Percentiles rank a stretch among this genome's conserved stretches.
Evolutionary conservation across 2,113 vertebrate genomes (phyloP).

Genomic region (Thamnaconus septentrionalis): DNA sequence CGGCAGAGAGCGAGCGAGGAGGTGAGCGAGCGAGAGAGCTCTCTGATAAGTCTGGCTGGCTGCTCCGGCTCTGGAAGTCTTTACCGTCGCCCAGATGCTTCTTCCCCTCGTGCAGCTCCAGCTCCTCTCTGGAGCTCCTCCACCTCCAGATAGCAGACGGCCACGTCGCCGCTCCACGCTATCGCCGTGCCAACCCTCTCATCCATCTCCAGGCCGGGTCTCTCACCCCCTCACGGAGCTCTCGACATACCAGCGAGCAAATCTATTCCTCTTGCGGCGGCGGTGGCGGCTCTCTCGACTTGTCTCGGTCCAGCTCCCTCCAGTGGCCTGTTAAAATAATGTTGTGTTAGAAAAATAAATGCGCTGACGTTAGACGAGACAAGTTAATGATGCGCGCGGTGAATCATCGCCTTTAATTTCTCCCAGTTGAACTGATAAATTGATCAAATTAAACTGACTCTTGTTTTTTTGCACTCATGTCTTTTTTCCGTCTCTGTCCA

Average conservation of each 20-base stretch:
- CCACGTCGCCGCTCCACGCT: constrained; percentile 42
- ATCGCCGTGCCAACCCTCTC: constrained; percentile 44
- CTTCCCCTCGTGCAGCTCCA: too few relatives aligned
- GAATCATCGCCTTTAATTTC: too few relatives aligned
- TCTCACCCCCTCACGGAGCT: constrained; percentile 6
- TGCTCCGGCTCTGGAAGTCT: constrained; percentile 21
- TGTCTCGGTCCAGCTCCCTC: constrained; percentile 21
- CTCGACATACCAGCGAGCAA: constrained; percentile 46
- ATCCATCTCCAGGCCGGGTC: constrained; percentile 25
- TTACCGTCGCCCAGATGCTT: too few relatives aligned
- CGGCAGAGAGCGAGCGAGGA: too few relatives aligned
- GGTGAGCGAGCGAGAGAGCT: too few relatives aligned
- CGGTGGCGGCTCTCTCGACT: not conserved
- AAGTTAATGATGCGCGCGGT: too few relatives aligned
- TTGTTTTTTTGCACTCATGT: too few relatives aligned
- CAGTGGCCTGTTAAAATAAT: constrained; percentile 36
- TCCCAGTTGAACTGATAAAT: too few relatives aligned
- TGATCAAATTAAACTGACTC: too few relatives aligned
- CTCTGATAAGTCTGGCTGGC: too few relatives aligned
- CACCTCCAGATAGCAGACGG: constrained; percentile 44
- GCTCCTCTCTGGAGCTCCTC: constrained; percentile 35
- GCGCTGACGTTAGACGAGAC: constrained; percentile 8
- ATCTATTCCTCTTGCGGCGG: constrained; percentile 42
- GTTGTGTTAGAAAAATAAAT: constrained; percentile 16
- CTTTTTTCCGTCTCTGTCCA: constrained; percentile 9